Percentiles rank a stretch among this genome's conserved stretches.
phyloP scores from a whole-genome alignment of 2,888 invertebrate species.

The Dryococelus australis region DNA sequence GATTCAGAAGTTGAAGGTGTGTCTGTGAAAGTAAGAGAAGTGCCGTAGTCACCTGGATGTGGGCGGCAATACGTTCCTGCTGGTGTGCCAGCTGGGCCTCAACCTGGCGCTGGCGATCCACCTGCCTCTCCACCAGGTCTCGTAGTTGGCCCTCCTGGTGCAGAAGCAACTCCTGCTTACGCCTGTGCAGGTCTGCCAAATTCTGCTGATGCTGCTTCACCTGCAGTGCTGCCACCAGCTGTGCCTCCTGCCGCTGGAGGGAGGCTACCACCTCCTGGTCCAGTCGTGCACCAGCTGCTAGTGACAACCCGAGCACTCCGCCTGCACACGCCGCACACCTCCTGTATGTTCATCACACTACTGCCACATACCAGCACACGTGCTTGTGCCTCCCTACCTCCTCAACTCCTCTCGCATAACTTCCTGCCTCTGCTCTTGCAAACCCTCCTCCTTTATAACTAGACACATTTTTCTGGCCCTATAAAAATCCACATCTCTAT shows the following conservation, averaged over 20 bases:
- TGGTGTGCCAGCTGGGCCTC: slow-evolving; percentile 67
- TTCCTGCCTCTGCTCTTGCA: too few species aligned
- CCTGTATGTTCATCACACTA: not conserved
- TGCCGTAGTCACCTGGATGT: slow-evolving; percentile 61
- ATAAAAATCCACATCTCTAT: too few species aligned
- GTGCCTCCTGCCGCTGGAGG: slow-evolving; percentile 69
- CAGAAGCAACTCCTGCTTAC: slow-evolving; percentile 63
- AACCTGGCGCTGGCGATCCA: slow-evolving; percentile 65
- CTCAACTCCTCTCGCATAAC: too few species aligned
- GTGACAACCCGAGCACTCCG: not conserved
- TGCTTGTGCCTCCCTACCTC: too few species aligned
- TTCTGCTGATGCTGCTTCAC: slow-evolving; percentile 70
- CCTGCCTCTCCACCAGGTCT: slow-evolving; percentile 63
- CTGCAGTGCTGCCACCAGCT: slow-evolving; percentile 67
- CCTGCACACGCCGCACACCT: not conserved
- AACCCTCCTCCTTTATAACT: too few species aligned
- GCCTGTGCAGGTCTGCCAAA: slow-evolving; percentile 64
- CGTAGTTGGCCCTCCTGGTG: slow-evolving; percentile 65
- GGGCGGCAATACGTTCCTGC: slow-evolving; percentile 68
- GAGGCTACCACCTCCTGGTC: slow-evolving; percentile 50
- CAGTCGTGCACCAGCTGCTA: slow-evolving; percentile 24
- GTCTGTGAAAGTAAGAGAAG: too few species aligned
- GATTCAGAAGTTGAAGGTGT: too few species aligned
- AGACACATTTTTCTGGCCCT: too few species aligned
- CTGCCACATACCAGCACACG: not conserved